Evolutionary conservation across 2,888 invertebrate genomes (phyloP), one percentile per base, ranked within the genome.

Genomic region (Rugalucina vietnamica): DNA sequence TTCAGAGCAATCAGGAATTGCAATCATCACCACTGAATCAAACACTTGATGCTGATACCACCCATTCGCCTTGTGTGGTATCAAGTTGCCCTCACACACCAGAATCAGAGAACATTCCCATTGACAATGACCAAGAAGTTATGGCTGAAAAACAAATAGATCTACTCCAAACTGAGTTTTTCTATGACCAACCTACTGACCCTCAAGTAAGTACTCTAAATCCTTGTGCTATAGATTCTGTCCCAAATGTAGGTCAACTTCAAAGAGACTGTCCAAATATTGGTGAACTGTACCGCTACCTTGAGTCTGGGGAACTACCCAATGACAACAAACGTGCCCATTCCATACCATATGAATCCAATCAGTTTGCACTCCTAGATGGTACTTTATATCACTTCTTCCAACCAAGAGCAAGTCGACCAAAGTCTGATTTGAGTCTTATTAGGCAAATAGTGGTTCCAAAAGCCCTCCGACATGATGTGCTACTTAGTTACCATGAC

Each of bases 371-470:
- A 5, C 37, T 77, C 12, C 12, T 27, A 3, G 60, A 83, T 79
- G 70, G 57, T 34, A 49, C 70, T 60, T 71, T 83, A 21, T 83
- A 79, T 50, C 79, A 79, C 34, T 70, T 65, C 34, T 83, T 69
- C 37, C 79, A 83, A 60, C 50, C 69, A 1, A 49, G 83, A 29
- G 39, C 24, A 27, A 65, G 36, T 32, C 21, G 34, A 12, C n/a
- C 27, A 21, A 57, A 39, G 12, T 49, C 29, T 21, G 37, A n/a
- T n/a, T 18, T n/a, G 12, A 1, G 39, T 4, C 39, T 83, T 27
- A 70, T 83, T 34, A 12, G 39, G 18, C 83, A 83, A 43, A 21
- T 83, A 57, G 79, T 71, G 27, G 32, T 83, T 14, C 83, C 83
- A 1, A 54, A 69, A 29, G 43, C n/a, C 4, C 57, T 79, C 10